Evolutionary conservation across 2,888 invertebrate genomes (phyloP), one percentile per base, ranked within the genome.

Genomic region (Ennomos quercinarius): DNA sequence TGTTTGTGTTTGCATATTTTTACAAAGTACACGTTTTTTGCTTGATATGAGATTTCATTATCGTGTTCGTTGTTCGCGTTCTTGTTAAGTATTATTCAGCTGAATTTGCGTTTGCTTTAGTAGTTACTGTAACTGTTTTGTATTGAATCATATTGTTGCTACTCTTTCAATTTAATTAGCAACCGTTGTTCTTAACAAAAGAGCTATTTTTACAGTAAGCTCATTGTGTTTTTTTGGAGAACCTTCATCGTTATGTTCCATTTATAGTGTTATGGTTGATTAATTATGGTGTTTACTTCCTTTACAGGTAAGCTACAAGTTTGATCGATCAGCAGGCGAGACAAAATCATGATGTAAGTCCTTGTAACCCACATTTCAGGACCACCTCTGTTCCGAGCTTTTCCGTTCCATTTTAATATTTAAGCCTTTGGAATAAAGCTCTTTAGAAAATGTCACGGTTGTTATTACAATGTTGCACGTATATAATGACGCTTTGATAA

Each of bases 331-430:
- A 40, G 52, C 44, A 40, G 48, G 41, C 10, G 35, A 44, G 34
- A 52, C 17, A n/a, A 40, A 54, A 49, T 53, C 44, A 48, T 59
- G 45, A 54, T 46, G 59, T 59, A 54, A 59, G 49, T 49, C 37
- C 49, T 45, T 36, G 8, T 50, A 49, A 49, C 45, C 54, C 11
- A 59, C 37, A 49, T 59, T 59, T 47, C 13, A 53, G 37, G 27
- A 53, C 41, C 40, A 49, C 39, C 44, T 44, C 36, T 37, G 40
- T 44, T 9, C n/a, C 39, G 17, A 43, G 38, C 41, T 10, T 11
- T 10, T 2, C 36, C 40, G 34, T 35, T 9, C 9, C 39, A 53
- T 34, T 45, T 0, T 40, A 44, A 8, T 40, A 27, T 13, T 41
- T 53, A 59, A n/a, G 6, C 1, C 36, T 12, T 45, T 39, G 35